Percentiles rank a stretch among this genome's conserved stretches.
Conservation (phyloP, 2,113 vertebrate genomes). For the Pan paniscus region DNA sequence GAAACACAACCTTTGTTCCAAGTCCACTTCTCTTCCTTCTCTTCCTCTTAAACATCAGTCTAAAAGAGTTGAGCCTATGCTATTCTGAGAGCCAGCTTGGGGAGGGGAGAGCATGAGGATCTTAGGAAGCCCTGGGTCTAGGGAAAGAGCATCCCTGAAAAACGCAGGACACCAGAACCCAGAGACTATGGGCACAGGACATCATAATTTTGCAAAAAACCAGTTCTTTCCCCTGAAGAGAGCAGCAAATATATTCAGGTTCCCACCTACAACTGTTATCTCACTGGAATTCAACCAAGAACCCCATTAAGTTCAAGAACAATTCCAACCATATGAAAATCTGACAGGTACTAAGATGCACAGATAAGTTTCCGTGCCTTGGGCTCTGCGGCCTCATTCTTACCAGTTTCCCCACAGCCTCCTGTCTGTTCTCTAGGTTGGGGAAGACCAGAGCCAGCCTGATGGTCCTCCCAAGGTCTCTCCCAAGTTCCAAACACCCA, state of each 20-base stretch:
- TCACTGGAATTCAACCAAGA: constrained; percentile 12
- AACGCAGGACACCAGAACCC: background rate
- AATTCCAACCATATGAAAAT: background rate
- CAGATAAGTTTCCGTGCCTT: background rate
- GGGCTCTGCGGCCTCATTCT: background rate
- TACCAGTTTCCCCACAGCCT: background rate
- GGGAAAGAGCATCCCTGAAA: background rate
- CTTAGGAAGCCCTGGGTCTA: background rate
- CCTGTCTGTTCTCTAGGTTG: background rate
- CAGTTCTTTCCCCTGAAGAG: background rate
- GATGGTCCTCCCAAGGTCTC: background rate
- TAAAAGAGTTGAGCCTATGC: background rate
- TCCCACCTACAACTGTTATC: background rate
- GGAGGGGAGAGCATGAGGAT: background rate
- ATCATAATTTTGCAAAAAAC: background rate
- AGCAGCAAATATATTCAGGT: background rate
- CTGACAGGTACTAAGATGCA: background rate
- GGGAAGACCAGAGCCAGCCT: background rate
- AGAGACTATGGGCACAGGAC: background rate
- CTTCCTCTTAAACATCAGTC: background rate
- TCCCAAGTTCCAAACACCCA: background rate
- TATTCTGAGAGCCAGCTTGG: background rate
- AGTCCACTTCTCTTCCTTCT: background rate
- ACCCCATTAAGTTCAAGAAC: background rate
- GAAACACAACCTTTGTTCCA: background rate